These are phyloP conservation scores for Pachyseris speciosa DNA, from an alignment of 64 coral and sea anemone genomes.

Conservation along the genomic window DNA sequence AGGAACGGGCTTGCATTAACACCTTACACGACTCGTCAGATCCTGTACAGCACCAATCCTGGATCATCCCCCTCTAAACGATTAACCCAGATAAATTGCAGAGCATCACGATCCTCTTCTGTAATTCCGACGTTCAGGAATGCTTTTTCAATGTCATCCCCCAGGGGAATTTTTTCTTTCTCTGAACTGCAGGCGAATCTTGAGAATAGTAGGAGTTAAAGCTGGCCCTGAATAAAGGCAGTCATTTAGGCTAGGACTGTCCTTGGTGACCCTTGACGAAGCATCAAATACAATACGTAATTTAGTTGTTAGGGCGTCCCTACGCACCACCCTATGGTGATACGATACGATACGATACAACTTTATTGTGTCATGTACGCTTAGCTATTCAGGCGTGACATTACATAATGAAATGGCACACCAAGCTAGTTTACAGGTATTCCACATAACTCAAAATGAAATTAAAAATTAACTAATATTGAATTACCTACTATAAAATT, in stretches of 20 bases:
- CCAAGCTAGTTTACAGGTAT: too few relatives aligned
- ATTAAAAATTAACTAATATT: too few relatives aligned
- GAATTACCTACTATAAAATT: too few relatives aligned
- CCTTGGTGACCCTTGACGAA: not conserved
- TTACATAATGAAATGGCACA: too few relatives aligned
- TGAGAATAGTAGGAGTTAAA: not conserved
- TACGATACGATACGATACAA: constrained; percentile 8
- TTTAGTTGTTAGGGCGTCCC: constrained; percentile 37
- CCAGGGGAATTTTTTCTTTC: not conserved
- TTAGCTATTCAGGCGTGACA: too few relatives aligned
- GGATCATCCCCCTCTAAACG: not conserved
- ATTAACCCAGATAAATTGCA: constrained; percentile 13
- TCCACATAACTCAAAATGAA: too few relatives aligned
- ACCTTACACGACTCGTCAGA: not conserved
- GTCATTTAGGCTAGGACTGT: not conserved
- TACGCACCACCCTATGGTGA: constrained; percentile 22
- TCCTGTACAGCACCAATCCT: not conserved
- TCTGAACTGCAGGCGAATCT: not conserved
- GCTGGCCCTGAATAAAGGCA: not conserved
- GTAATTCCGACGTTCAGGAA: not conserved
- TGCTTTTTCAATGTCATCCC: not conserved
- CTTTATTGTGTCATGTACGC: constrained; percentile 10
- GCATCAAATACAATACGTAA: constrained; percentile 49
- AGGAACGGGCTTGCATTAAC: not conserved
- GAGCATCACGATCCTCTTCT: not conserved